Conservation (phyloP, 37 sponge, comb jelly and placozoan species). For the Geodia barretti region DNA sequence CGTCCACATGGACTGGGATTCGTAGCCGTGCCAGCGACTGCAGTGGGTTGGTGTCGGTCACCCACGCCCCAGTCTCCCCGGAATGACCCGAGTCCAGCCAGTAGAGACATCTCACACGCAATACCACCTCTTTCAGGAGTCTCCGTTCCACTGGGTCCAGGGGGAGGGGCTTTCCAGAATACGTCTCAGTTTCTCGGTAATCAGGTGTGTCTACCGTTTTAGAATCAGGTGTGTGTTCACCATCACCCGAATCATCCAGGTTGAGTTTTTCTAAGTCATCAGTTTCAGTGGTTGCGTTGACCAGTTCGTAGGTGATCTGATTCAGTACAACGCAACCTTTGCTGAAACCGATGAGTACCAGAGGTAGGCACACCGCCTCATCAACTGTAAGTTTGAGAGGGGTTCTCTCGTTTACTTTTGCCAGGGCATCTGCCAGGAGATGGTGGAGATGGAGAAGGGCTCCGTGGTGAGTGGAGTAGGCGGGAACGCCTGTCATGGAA, state of each 20-base stretch:
- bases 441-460: slow-evolving; percentile 51
- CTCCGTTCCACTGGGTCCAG: background rate
- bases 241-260: background rate
- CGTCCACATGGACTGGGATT: slow-evolving; percentile 65
- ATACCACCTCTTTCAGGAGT: slow-evolving; percentile 34
- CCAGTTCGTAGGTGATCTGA: slow-evolving; percentile 78
- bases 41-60: slow-evolving; percentile 57
- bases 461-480: slow-evolving; percentile 44
- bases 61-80: slow-evolving; percentile 79
- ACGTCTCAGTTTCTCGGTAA: background rate
- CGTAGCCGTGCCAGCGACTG: slow-evolving; percentile 26
- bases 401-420: slow-evolving; percentile 11
- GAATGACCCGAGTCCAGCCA: slow-evolving; percentile 94
- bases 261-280: background rate
- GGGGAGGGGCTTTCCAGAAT: background rate
- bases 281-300: slow-evolving; percentile 10
- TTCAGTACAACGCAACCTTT: slow-evolving; percentile 95
- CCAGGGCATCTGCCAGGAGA: slow-evolving; percentile 44
- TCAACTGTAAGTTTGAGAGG: background rate
- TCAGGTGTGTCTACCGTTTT: background rate
- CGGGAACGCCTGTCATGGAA: slow-evolving; percentile 65
- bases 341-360: slow-evolving; percentile 82
- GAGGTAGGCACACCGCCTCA: slow-evolving; percentile 31
- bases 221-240: background rate
- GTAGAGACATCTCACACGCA: slow-evolving; percentile 52